Conservation (phyloP, 2,113 vertebrate species). For the Xiphophorus hellerii region DNA sequence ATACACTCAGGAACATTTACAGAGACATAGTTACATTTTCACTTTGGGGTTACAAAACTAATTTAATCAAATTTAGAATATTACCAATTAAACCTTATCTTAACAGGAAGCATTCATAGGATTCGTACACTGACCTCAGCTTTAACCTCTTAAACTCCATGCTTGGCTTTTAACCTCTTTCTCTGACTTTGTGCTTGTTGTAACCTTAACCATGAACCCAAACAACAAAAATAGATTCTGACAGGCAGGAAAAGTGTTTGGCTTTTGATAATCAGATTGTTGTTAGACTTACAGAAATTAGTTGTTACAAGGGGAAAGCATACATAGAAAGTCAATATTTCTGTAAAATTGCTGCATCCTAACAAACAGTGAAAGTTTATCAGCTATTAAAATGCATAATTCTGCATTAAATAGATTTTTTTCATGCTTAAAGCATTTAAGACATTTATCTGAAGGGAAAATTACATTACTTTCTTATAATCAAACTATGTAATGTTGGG, state of each 20-base stretch:
- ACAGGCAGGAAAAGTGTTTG: slow-evolving; percentile 3
- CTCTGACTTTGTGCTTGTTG: slow-evolving; percentile 36
- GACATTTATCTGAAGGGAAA: neutral
- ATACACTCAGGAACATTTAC: slow-evolving; percentile 56
- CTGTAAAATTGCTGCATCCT: neutral
- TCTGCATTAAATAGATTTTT: neutral
- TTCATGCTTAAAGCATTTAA: neutral
- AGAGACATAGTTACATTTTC: slow-evolving; percentile 2
- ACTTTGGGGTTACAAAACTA: slow-evolving; percentile 4
- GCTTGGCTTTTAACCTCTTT: slow-evolving; percentile 41
- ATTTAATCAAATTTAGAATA: neutral
- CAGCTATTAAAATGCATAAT: neutral
- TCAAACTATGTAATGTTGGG: neutral
- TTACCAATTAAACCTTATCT: slow-evolving; percentile 5
- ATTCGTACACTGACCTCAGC: slow-evolving; percentile 20
- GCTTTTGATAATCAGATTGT: neutral
- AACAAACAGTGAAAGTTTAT: neutral
- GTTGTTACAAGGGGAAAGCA: neutral
- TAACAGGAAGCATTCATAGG: neutral
- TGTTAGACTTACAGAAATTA: neutral
- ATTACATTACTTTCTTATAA: neutral
- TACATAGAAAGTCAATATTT: too few species aligned
- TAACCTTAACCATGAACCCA: slow-evolving; percentile 30
- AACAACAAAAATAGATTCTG: slow-evolving; percentile 17
- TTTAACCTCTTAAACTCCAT: slow-evolving; percentile 15